Evolutionary conservation across 1,140 invertebrate species (phyloP), one percentile per base, ranked within the genome.

Genomic region (Portunus trituberculatus): DNA sequence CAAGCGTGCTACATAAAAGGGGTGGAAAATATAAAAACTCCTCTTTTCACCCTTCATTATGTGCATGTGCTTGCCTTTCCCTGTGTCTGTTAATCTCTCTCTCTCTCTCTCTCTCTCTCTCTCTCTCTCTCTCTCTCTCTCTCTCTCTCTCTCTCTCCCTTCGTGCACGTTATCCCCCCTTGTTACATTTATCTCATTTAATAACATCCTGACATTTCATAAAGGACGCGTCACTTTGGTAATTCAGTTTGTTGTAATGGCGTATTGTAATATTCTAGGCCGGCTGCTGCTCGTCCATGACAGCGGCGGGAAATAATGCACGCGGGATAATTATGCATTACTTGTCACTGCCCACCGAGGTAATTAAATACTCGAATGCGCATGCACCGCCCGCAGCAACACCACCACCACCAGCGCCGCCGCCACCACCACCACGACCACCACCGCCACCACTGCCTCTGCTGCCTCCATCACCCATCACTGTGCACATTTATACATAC

Each of bases 161-260:
- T n/a, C 25, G 28, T 91, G 10, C 32, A 52, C n/a, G 28, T 52
- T n/a, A 25, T 52, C 16, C 89, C 52, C 45, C 46, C 12, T 52
- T 91, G 52, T 91, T 91, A 48, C 89, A 91, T 91, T 89, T 91
- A 48, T 29, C 28, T 91, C 89, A 91, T 48, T 91, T 91, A 91
- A 91, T 91, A 91, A 91, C 89, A 91, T 29, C 12, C 32, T 48
- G 89, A 39, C 86, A 32, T 46, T 29, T 52, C 89, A 48, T 91
- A 48, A 46, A 91, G 45, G 52, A 91, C 52, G 45, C 59, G 32
- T 92, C 29, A 92, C 29, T 93, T 86, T 86, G 67, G 82, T 86
- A 93, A 93, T 93, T 87, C 45, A 76, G 92, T 93, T 29, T 25
- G 67, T 16, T 82, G 45, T 93, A 93, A 93, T 93, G 83, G 76